phyloP scores from a whole-genome alignment of 2,888 invertebrate genomes.

The Meiosimyza decipiens region DNA sequence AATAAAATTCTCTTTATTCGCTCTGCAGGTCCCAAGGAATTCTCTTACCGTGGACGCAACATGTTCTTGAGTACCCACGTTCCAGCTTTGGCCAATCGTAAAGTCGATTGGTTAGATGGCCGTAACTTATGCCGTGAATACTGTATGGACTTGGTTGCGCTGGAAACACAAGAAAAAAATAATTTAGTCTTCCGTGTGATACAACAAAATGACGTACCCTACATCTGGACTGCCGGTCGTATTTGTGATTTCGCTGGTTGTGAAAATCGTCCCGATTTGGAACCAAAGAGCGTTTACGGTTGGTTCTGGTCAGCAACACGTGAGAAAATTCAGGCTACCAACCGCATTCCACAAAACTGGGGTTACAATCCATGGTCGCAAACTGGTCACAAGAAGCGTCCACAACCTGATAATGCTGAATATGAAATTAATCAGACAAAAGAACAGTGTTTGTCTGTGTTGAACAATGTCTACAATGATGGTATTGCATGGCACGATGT shows the following conservation, averaged over 20 bases:
- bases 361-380: constrained; percentile 91
- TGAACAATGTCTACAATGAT: constrained; percentile 94
- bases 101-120: constrained; percentile 91
- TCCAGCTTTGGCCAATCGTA: constrained; percentile 80
- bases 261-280: constrained; percentile 85
- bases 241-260: constrained; percentile 95
- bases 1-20: neutral
- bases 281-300: constrained; percentile 85
- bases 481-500: constrained; percentile 95
- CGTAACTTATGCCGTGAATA: constrained; percentile 91
- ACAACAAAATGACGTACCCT: constrained; percentile 88
- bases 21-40: constrained; percentile 85
- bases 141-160: constrained; percentile 91
- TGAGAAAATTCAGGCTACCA: constrained; percentile 86
- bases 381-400: constrained; percentile 89
- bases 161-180: constrained; percentile 91
- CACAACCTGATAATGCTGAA: constrained; percentile 91
- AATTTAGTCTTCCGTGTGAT: constrained; percentile 89
- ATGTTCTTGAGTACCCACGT: constrained; percentile 90
- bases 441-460: constrained; percentile 86
- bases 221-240: constrained; percentile 93
- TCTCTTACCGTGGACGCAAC: constrained; percentile 86
- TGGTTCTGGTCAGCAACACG: constrained; percentile 96
- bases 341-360: constrained; percentile 71
- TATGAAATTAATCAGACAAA: constrained; percentile 89